These are phyloP conservation scores for Phaethon lepturus DNA, from an alignment of 2,113 vertebrate genomes.

Conservation along the genomic window DNA sequence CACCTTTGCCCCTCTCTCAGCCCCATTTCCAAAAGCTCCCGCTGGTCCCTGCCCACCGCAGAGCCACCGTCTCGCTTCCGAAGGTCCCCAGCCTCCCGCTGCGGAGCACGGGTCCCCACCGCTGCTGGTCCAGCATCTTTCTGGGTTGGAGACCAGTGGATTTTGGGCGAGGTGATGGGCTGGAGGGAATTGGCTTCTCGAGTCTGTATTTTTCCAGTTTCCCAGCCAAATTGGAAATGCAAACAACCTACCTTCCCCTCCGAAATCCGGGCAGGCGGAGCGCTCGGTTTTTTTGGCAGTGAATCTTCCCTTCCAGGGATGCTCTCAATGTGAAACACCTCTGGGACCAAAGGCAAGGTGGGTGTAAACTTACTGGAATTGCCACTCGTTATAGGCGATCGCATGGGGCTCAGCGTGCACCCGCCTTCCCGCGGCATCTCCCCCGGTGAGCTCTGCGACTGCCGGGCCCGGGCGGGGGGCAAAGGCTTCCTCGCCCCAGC, in stretches of 20 bases:
- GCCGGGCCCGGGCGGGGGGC: not conserved
- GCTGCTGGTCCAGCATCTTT: not conserved
- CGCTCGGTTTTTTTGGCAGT: not conserved
- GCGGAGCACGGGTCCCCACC: fast-evolving
- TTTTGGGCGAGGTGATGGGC: not conserved
- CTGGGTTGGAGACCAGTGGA: not conserved
- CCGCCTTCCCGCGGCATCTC: not conserved
- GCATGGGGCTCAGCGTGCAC: fast-evolving
- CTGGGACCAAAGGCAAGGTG: not conserved
- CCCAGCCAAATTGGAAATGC: not conserved
- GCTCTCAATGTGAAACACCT: not conserved
- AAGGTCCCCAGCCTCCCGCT: not conserved
- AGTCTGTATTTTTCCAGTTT: not conserved
- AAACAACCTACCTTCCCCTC: not conserved
- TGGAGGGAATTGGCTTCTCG: not conserved
- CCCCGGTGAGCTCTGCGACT: not conserved
- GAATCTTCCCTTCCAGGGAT: not conserved
- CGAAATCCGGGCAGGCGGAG: not conserved
- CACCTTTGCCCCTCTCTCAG: not conserved
- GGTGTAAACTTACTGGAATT: not conserved
- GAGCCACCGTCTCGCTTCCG: fast-evolving
- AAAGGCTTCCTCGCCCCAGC: not conserved
- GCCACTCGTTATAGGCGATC: not conserved
- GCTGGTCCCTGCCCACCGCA: not conserved
- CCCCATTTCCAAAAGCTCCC: not conserved